Percentiles rank a stretch among this genome's conserved stretches.
Evolutionary conservation across 2,113 vertebrate genomes (phyloP).

Genomic region (Crotalus viridis): DNA sequence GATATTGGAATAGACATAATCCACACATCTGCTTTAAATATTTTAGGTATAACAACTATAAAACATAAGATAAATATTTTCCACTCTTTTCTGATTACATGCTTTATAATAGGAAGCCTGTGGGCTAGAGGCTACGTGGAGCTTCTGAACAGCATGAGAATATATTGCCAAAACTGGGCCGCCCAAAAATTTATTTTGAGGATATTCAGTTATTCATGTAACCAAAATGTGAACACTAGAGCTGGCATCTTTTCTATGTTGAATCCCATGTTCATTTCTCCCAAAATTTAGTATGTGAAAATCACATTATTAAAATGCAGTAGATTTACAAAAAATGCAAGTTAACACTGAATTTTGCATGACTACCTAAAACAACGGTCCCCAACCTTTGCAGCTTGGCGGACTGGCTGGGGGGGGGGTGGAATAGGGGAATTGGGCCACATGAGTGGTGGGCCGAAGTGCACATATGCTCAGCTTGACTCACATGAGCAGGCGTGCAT

Average conservation of each 20-base stretch:
- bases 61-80: not conserved
- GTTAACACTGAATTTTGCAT: not conserved
- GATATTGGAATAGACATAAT: too few relatives aligned
- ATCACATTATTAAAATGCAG: not conserved
- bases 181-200: not conserved
- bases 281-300: not conserved
- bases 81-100: not conserved
- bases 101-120: not conserved
- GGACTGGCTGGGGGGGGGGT: rapidly evolving
- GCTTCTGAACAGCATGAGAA: not conserved
- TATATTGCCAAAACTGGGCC: not conserved
- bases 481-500: too few relatives aligned
- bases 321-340: not conserved
- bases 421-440: not conserved
- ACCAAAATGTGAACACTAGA: not conserved
- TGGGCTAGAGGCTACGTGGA: not conserved
- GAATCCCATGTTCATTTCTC: not conserved
- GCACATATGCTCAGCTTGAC: too few relatives aligned
- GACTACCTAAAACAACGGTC: not conserved
- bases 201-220: not conserved
- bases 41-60: not conserved
- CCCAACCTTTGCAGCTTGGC: not conserved
- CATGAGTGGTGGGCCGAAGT: not conserved
- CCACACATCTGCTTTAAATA: not conserved
- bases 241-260: not conserved